A percentile compares a stretch with the other conserved stretches of the same genome.
Conservation (phyloP, 2,797 vertebrate genomes). For the Sibirionetta formosa region DNA sequence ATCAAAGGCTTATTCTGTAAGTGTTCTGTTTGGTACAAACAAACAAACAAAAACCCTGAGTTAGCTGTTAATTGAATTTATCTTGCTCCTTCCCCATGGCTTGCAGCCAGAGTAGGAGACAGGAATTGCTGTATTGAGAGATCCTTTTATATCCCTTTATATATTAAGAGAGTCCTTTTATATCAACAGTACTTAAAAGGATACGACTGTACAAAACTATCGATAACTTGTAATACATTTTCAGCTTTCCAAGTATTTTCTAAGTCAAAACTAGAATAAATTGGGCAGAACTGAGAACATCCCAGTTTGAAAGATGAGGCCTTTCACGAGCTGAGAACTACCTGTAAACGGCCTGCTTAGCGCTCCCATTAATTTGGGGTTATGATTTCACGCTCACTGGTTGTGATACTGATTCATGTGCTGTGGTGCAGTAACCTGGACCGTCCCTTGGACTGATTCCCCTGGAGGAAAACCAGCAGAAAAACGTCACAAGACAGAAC, state of each 20-base stretch:
- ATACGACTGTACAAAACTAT: background rate
- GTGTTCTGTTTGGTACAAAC: background rate
- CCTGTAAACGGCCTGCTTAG: background rate
- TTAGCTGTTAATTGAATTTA: background rate
- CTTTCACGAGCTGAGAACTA: background rate
- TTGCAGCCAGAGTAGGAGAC: background rate
- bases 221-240: background rate
- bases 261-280: background rate
- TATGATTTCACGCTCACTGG: background rate
- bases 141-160: no score
- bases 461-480: background rate
- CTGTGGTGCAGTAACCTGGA: background rate
- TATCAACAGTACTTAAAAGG: background rate
- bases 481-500: background rate
- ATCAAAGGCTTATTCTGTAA: background rate
- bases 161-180: background rate
- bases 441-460: background rate
- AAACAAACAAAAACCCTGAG: background rate
- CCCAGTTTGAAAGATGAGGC: background rate
- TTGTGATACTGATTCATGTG: background rate
- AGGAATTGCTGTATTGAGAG: background rate
- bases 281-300: background rate
- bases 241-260: background rate
- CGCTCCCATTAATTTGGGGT: background rate
- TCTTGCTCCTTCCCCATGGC: background rate